Evolutionary conservation across 1,140 invertebrate species (phyloP).

Genomic region (Agrypnia vestita): DNA sequence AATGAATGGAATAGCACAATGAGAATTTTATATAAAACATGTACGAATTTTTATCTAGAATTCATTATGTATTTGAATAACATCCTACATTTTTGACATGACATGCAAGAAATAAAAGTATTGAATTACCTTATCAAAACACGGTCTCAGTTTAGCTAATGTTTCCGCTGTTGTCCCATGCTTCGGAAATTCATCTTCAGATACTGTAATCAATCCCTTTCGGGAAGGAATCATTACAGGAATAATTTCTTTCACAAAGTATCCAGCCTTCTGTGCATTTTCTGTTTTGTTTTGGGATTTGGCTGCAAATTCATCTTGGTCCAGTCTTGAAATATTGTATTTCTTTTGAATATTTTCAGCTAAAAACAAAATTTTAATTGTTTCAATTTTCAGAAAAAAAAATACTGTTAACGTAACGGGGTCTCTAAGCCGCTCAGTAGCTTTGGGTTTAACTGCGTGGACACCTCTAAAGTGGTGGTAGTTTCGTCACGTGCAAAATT

Average conservation of each 20-base stretch:
- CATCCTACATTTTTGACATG: no score
- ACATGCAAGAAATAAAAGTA: conserved; percentile 5
- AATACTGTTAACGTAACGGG: no score
- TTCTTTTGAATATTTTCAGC: conserved; percentile 87
- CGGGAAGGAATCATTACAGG: conserved; percentile 74
- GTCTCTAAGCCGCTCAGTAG: no score
- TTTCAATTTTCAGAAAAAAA: no score
- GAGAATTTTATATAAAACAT: no score
- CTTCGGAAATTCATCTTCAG: conserved; percentile 81
- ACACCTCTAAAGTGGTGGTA: no score
- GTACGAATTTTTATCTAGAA: no score
- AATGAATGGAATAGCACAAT: no score
- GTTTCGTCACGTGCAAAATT: no score
- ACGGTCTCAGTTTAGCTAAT: conserved; percentile 77
- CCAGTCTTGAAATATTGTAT: conserved; percentile 79
- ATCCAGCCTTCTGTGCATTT: conserved; percentile 76
- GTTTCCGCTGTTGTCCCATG: conserved; percentile 74
- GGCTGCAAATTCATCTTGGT: conserved; percentile 85
- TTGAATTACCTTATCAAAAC: conserved; percentile 75
- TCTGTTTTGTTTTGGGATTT: conserved; percentile 83
- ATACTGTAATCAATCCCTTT: conserved; percentile 72
- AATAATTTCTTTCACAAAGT: conserved; percentile 84
- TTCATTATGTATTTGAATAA: no score
- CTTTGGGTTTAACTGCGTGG: no score
- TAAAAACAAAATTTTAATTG: conserved; percentile 63